Conservation (phyloP, 2,797 vertebrate genomes). For the Onychomys leucogaster region DNA sequence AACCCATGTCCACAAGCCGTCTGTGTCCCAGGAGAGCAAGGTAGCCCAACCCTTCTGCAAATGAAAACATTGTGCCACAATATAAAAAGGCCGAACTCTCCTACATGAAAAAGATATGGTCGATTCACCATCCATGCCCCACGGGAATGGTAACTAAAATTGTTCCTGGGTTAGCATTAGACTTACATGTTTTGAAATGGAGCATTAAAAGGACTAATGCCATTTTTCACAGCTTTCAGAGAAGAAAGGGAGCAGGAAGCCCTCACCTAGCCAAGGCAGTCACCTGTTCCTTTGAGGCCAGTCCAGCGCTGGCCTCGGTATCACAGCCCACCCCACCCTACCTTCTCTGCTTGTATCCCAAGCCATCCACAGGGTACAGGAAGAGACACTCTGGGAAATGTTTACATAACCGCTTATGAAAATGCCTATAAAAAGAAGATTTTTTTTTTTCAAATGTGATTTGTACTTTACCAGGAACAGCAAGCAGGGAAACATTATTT, state of each 20-base stretch:
- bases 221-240: neutral
- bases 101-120: neutral
- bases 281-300: neutral
- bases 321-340: too few relatives aligned
- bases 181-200: neutral
- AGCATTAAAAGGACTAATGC: neutral
- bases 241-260: neutral
- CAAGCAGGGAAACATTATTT: conserved; percentile 71
- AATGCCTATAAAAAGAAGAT: conserved; percentile 50
- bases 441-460: conserved; percentile 11
- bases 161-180: neutral
- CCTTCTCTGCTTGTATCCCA: neutral
- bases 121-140: neutral
- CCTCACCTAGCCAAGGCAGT: fast-evolving
- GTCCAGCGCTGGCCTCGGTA: fast-evolving
- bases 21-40: neutral
- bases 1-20: too few relatives aligned
- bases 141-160: neutral
- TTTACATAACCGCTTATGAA: conserved; percentile 32
- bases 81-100: neutral
- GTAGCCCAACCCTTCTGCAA: neutral
- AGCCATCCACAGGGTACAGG: neutral
- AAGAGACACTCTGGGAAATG: neutral
- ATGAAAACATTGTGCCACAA: neutral
- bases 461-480: conserved; percentile 65